Base-by-base conservation (phyloP, 2,888 invertebrate genomes). In the Gisinianus flammeolus region DNA sequence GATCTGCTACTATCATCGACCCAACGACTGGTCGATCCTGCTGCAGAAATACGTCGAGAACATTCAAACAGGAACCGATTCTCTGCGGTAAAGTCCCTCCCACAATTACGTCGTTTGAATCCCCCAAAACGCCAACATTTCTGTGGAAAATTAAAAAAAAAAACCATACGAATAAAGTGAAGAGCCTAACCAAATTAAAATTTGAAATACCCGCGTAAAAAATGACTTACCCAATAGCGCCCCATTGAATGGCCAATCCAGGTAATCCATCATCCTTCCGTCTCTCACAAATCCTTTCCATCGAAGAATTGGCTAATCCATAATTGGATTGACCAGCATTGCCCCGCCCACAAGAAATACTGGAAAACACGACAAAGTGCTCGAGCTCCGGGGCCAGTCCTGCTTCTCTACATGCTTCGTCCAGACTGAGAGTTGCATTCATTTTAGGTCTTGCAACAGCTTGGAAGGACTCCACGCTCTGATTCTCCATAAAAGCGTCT, bases 81-180 rank as follows among this genome's bases (percentile, higher is more conserved):
- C 92, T 90, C 86, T 97, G 97, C 80, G 94, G 95, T 2, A 95
- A 88, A 0, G 95, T 96, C 12, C 96, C 96, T 75, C 90, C 90
- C 75, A 90, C 85, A 1, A 90, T 90, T 26, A 90, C 90, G 67
- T 89, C 89, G 72, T 90, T 87, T 12, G 89, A 88, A 77, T 94
- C 93, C 4, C 93, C 91, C 24, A 95, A 92, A 0, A 95, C 89
- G 77, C 96, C 92, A 76, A 93, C 93, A 87, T 97, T 96, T 74
- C 95, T 97, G 74, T 97, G 90, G 54, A 95, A 96, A 58, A 96
- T 96, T 96, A 96, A 97, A 86, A 97, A 94, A 10, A 97, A 91
- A 1, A 96, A 96, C 79, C 94, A 87, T 0, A 90, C 96, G 0
- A 94, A 94, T 0, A 92, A 89, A 44, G 8, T 16, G 44, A 10